Percentiles rank a stretch among this genome's conserved stretches.
phyloP scores from a whole-genome alignment of 2,888 invertebrate species.

The Acleris literana region DNA sequence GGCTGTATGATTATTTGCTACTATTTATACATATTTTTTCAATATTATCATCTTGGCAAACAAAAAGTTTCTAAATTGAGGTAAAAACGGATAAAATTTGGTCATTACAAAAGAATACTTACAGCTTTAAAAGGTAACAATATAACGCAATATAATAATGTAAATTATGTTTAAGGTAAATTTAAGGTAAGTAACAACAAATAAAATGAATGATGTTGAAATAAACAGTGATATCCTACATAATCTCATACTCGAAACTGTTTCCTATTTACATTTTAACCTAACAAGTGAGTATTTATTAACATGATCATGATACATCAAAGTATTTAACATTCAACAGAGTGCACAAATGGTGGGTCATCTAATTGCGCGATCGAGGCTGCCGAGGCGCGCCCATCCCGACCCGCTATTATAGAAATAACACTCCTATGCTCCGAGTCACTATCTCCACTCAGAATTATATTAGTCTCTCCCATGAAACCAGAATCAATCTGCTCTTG shows the following conservation, averaged over 20 bases:
- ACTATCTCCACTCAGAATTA: slow-evolving; percentile 76
- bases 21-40: slow-evolving; percentile 27
- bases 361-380: slow-evolving; percentile 66
- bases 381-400: slow-evolving; percentile 64
- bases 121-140: slow-evolving; percentile 5
- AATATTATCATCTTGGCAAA: slow-evolving; percentile 1
- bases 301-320: no score
- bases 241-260: slow-evolving; percentile 25
- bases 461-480: slow-evolving; percentile 76
- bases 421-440: slow-evolving; percentile 79
- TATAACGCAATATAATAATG: slow-evolving; percentile 1
- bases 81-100: slow-evolving; percentile 11
- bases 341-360: slow-evolving; percentile 66
- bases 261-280: slow-evolving; percentile 27
- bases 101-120: slow-evolving; percentile 1
- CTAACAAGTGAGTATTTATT: slow-evolving; percentile 31
- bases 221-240: slow-evolving; percentile 12
- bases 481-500: slow-evolving; percentile 78
- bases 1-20: slow-evolving; percentile 36
- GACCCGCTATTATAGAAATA: slow-evolving; percentile 74
- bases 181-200: not conserved
- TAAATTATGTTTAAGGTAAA: not conserved
- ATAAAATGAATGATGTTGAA: slow-evolving; percentile 14
- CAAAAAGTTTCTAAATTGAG: slow-evolving; percentile 11
- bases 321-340: slow-evolving; percentile 68